Base-by-base conservation (phyloP, 53 echinoderm and acorn worm species). In the Henricia sp. region DNA sequence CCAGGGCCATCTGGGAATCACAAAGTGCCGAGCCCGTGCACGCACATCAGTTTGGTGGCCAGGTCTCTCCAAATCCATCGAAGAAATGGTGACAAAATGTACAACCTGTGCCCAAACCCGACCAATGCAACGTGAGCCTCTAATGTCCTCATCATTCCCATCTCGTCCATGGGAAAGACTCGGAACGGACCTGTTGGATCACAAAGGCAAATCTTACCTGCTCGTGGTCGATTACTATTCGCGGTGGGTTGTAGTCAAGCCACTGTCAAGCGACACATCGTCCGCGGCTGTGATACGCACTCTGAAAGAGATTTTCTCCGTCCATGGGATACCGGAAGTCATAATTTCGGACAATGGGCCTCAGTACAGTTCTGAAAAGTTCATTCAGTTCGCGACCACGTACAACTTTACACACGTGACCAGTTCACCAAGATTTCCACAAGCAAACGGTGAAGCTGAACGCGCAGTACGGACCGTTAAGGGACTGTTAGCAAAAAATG, bases 191-290 rank as follows among this genome's bases (percentile, higher is more conserved):
- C n/a, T n/a, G n/a, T n/a, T n/a, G n/a, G n/a, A n/a, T n/a, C n/a
- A n/a, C n/a, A n/a, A n/a, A n/a, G n/a, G n/a, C n/a, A n/a, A n/a
- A n/a, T n/a, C n/a, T n/a, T n/a, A n/a, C n/a, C n/a, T n/a, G n/a
- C n/a, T n/a, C 12, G 70, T 83, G 27, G 70, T 85, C 6, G 92
- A 92, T 50, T 89, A 92, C 46, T 89, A 82, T 59, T 90, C 80
- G 25, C 39, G 84, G 23, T 90, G 71, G 59, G 43, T 85, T 16
- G 86, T 73, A 72, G 29, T 85, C 35, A 44, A 42, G 50, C 46
- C 2, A 32, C 84, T 70, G 21, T 21, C 48, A 72, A 16, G 17
- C 4, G 58, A 36, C 0, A 40, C 37, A 37, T 20, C 77, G 36
- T 72, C 56, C 33, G 84, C 29, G 36, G 53, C 33, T 4, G 84